Evolutionary conservation across 2,113 vertebrate genomes (phyloP).

Genomic region (Embiotoca jacksoni): DNA sequence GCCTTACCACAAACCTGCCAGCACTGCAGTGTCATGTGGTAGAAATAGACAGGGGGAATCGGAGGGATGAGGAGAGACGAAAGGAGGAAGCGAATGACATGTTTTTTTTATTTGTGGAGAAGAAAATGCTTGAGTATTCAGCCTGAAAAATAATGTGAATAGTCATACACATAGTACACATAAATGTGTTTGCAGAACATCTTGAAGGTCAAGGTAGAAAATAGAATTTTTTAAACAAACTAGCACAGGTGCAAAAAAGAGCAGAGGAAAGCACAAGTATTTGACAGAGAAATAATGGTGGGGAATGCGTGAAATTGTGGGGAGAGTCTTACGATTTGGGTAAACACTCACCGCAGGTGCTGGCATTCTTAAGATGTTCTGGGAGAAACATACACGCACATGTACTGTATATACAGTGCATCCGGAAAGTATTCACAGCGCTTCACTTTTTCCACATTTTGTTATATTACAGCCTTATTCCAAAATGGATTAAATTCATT

Average conservation of each 20-base stretch:
- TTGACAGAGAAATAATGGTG: conserved; percentile 38
- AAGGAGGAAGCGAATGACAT: conserved; percentile 6
- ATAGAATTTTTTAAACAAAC: conserved; percentile 37
- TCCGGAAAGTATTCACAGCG: too few species aligned
- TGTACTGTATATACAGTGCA: neutral
- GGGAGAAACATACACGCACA: neutral
- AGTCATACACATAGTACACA: neutral
- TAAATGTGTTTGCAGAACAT: conserved; percentile 52
- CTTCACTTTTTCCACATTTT: too few species aligned
- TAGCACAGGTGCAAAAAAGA: conserved; percentile 13
- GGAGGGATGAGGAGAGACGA: neutral
- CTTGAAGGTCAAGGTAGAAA: conserved; percentile 58
- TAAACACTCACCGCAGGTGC: conserved; percentile 40
- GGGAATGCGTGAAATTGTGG: conserved; percentile 30
- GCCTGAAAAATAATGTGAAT: conserved; percentile 44
- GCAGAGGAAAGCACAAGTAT: conserved; percentile 18
- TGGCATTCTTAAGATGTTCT: neutral
- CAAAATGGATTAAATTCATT: too few species aligned
- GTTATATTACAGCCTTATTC: too few species aligned
- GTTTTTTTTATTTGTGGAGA: conserved; percentile 46
- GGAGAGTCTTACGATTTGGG: conserved; percentile 9
- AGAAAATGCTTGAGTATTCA: conserved; percentile 38
- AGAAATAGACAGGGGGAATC: conserved; percentile 27
- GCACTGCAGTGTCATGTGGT: conserved; percentile 55
- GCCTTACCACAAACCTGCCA: conserved; percentile 61